Evolutionary conservation across 2,113 vertebrate genomes (phyloP), one percentile per base, ranked within the genome.

Genomic region (Colaptes auratus): DNA sequence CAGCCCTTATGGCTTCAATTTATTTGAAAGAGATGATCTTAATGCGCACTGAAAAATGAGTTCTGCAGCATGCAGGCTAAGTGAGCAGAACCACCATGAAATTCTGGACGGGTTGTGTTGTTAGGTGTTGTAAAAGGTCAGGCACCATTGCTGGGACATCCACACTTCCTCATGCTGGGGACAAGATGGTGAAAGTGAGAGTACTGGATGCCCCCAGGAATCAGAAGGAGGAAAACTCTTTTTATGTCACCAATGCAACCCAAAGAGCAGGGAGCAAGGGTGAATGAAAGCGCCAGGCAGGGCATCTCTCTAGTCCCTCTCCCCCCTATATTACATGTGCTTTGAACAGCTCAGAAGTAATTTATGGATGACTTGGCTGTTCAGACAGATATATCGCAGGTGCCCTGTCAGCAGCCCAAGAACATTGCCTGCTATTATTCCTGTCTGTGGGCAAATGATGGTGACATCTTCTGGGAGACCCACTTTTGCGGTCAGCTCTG

Each of bases 151-250:
- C 39, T 35, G 63, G 52, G 56, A 66, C 25, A 65, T 6, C 28
- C 12, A 24, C 2, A 3, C 18, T 67, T 35, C 10, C 16, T 58
- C 6, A 2, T n/a, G 12, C 44, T 63, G 39, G 31, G 25, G 12
- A 17, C 21, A 16, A 1, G 2, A 36, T 0, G 2, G 12, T 0
- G 0, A 53, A 72, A 7, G 13, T 0, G 2, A 88, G 27, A 28
- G 23, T 71, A 17, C 24, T 11, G 13, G 10, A 7, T 66, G 31
- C 11, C 53, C 12, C 9, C 30, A 81, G 60, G 44, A 75, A 72
- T 0, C 0, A 0, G 7, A 15, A 33, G 16, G 14, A 56, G 23
- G 65, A 33, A 55, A 81, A 4, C 6, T 18, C 13, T 48, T 64
- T 78, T 53, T 44, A 42, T 24, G 64, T 88, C 55, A 82, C 36